phyloP scores from a whole-genome alignment of 2,113 vertebrate species.

The Rhinogobius similis region DNA sequence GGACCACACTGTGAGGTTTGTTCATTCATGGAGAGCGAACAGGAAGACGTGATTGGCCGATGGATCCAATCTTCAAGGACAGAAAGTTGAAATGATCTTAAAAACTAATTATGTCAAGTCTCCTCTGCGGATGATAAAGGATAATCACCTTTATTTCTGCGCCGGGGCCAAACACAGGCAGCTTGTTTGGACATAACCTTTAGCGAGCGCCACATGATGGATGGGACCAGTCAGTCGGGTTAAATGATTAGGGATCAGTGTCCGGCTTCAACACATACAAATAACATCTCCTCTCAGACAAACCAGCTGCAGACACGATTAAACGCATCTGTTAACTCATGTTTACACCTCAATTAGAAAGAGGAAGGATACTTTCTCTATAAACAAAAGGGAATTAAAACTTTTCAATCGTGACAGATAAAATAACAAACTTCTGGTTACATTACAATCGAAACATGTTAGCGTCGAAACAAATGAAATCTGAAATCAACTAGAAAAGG shows the following conservation, averaged over 20 bases:
- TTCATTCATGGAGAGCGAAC: conserved; percentile 29
- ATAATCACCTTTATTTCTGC: conserved; percentile 81
- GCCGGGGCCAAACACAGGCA: conserved; percentile 62
- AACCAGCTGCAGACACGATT: conserved; percentile 41
- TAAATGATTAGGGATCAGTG: conserved; percentile 77
- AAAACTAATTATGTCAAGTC: conserved; percentile 76
- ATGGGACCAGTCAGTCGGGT: conserved; percentile 73
- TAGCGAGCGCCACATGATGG: conserved; percentile 75
- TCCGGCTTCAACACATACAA: conserved; percentile 33
- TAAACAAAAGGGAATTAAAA: no score
- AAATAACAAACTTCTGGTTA: no score
- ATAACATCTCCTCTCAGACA: conserved; percentile 28
- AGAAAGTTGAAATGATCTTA: conserved; percentile 67
- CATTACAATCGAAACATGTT: no score
- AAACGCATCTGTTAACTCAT: neutral
- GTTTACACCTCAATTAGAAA: neutral
- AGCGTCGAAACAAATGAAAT: no score
- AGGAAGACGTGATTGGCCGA: conserved; percentile 49
- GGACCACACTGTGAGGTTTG: conserved; percentile 13
- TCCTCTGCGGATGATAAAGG: conserved; percentile 80
- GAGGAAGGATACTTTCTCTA: no score
- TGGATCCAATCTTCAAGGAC: conserved; percentile 68
- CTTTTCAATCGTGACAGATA: no score
- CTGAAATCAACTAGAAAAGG: no score
- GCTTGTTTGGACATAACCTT: conserved; percentile 75